phyloP scores from a whole-genome alignment of 2,113 vertebrate species.

The Nesoenas mayeri region DNA sequence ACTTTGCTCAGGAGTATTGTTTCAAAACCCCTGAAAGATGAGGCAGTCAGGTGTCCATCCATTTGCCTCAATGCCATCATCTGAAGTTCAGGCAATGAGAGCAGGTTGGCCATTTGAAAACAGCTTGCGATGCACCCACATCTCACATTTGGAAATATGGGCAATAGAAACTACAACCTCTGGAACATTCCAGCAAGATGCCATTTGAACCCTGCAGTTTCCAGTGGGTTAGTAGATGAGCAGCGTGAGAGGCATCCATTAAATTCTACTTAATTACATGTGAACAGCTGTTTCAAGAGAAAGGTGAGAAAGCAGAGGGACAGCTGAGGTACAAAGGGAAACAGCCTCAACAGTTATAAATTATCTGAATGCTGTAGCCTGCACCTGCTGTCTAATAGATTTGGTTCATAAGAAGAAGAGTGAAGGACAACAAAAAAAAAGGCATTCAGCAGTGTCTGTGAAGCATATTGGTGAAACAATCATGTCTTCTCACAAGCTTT shows the following conservation, averaged over 20 bases:
- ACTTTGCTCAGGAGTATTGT: background rate
- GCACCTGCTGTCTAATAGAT: background rate
- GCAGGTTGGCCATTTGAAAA: background rate
- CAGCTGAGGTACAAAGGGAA: background rate
- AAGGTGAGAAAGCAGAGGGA: background rate
- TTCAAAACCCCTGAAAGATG: background rate
- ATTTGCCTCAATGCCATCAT: background rate
- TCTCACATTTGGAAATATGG: background rate
- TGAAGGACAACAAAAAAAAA: too few relatives aligned
- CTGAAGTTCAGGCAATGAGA: background rate
- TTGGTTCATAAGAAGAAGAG: background rate
- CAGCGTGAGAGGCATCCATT: background rate
- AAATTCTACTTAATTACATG: background rate
- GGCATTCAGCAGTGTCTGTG: accelerated
- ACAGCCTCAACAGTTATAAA: background rate
- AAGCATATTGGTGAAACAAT: background rate
- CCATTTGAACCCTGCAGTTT: background rate
- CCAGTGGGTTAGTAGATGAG: background rate
- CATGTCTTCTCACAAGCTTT: background rate
- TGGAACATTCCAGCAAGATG: background rate
- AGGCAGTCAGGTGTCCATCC: background rate
- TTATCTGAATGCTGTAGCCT: background rate
- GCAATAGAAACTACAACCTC: background rate
- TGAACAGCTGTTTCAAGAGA: background rate
- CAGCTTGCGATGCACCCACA: background rate